Conservation (phyloP, 2,113 vertebrate species). For the Erinaceus europaeus region DNA sequence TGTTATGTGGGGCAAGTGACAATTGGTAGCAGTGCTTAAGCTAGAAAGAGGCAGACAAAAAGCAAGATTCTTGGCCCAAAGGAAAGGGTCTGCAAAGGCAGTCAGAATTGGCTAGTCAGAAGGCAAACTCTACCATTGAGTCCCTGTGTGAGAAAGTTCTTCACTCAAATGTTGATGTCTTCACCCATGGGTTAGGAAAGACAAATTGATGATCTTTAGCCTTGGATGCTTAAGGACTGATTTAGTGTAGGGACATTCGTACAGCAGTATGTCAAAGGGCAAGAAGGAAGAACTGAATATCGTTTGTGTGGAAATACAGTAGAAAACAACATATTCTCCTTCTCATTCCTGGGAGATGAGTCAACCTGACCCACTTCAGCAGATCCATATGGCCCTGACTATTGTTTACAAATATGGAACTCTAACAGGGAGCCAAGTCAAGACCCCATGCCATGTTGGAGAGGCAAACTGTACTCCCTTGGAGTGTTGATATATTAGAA, state of each 20-base stretch:
- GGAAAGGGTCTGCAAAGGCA: background rate
- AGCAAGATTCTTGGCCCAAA: background rate
- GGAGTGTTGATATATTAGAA: background rate
- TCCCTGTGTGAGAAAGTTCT: background rate
- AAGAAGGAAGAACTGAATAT: background rate
- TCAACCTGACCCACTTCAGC: background rate
- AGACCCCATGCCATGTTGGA: background rate
- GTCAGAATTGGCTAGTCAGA: background rate
- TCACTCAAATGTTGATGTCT: background rate
- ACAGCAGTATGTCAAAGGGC: background rate
- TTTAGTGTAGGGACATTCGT: background rate
- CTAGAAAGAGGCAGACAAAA: background rate
- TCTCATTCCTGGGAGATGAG: background rate
- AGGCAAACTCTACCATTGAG: background rate
- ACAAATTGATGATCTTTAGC: background rate
- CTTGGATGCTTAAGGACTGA: background rate
- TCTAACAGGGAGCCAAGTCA: constrained; percentile 4
- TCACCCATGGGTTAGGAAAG: background rate
- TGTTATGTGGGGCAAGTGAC: background rate
- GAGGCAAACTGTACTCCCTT: background rate
- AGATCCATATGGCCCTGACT: background rate
- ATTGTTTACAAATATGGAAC: background rate
- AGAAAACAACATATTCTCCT: background rate
- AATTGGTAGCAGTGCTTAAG: background rate
- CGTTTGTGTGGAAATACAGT: background rate